These are phyloP conservation scores for Podarcis cretensis DNA, from an alignment of 2,113 vertebrate species.

Conservation along the genomic window DNA sequence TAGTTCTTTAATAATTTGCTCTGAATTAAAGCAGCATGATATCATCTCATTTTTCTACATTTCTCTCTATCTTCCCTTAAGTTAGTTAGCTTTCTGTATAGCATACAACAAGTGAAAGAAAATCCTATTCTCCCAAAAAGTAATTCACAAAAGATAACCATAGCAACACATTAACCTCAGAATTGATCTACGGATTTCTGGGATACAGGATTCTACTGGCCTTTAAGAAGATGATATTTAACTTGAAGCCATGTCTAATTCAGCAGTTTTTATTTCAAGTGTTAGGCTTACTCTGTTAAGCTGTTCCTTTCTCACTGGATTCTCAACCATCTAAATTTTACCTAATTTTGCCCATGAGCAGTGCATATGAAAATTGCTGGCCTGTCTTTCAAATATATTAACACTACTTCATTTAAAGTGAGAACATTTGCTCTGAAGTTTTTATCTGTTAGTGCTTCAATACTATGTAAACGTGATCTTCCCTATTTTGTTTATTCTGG, in stretches of 20 bases:
- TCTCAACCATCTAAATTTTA: neutral
- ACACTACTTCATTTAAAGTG: neutral
- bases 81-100: slow-evolving; percentile 10
- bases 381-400: neutral
- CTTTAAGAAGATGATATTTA: neutral
- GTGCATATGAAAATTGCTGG: neutral
- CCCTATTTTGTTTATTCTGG: fast-evolving
- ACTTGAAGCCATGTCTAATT: slow-evolving; percentile 25
- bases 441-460: neutral
- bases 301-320: neutral
- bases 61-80: neutral
- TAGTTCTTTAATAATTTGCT: neutral
- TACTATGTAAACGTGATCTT: fast-evolving
- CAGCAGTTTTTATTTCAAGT: slow-evolving; percentile 23
- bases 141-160: slow-evolving; percentile 30
- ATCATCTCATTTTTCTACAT: neutral
- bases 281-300: neutral
- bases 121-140: neutral
- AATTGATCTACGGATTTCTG: neutral
- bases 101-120: neutral
- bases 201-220: slow-evolving; percentile 1
- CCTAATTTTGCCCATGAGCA: neutral
- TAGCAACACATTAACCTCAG: neutral
- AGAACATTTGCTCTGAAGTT: neutral
- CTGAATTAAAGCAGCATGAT: slow-evolving; percentile 17